A percentile compares a stretch with the other conserved stretches of the same genome.
Evolutionary conservation across 2,113 vertebrate species (phyloP).

Genomic region (Brevimyrus niger): DNA sequence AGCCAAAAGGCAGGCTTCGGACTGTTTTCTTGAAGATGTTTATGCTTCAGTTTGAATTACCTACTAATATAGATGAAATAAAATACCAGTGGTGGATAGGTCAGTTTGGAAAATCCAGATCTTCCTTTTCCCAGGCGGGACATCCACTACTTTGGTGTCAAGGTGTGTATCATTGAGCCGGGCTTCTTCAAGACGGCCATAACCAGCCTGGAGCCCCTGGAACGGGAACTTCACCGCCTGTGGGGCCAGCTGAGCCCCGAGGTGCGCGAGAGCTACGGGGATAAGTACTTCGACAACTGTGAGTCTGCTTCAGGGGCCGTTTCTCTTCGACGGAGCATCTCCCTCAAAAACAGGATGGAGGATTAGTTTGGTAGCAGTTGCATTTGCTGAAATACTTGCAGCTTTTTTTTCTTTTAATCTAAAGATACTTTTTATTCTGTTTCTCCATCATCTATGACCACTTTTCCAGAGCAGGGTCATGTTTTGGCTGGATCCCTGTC

Average conservation of each 20-base stretch:
- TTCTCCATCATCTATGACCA: not conserved
- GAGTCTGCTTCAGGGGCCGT: conserved; percentile 34
- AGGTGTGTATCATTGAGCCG: conserved; percentile 82
- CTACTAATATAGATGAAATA: not conserved
- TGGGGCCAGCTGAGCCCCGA: conserved; percentile 73
- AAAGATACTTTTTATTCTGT: not conserved
- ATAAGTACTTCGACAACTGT: conserved; percentile 78
- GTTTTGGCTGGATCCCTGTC: not conserved
- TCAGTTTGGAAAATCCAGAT: not conserved
- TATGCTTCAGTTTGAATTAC: not conserved
- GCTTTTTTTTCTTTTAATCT: not conserved
- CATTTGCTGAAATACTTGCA: not conserved
- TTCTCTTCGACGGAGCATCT: not conserved
- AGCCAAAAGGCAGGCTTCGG: not conserved
- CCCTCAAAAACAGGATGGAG: not conserved
- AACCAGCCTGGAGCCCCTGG: conserved; percentile 66
- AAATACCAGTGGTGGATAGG: not conserved
- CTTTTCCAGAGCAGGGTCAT: not conserved
- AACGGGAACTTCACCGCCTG: conserved; percentile 64
- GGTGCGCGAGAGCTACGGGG: conserved; percentile 73
- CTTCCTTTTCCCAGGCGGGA: conserved; percentile 65
- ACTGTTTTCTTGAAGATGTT: not conserved
- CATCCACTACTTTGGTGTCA: conserved; percentile 74
- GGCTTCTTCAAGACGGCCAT: conserved; percentile 83
- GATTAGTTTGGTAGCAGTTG: not conserved